Conservation (phyloP, 1,140 invertebrate species). For the Neotoxoptera formosana region DNA sequence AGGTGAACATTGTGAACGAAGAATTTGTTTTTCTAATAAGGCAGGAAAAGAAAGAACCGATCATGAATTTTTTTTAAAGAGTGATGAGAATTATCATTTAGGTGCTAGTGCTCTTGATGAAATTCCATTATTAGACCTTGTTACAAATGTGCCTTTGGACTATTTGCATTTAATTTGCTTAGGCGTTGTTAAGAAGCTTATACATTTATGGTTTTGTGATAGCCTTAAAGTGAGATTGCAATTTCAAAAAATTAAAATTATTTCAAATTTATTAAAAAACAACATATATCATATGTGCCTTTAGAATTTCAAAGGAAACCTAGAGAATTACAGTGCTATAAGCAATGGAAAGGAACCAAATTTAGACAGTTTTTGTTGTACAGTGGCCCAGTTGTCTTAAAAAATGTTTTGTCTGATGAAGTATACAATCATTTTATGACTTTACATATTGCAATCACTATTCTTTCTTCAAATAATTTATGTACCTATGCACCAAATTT, state of each 20-base stretch:
- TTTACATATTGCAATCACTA: background rate
- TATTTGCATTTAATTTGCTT: constrained; percentile 58
- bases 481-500: no score
- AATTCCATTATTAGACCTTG: constrained; percentile 59
- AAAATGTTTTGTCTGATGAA: background rate
- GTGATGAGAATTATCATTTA: constrained; percentile 63
- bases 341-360: background rate
- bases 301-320: constrained; percentile 61
- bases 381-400: background rate
- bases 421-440: background rate
- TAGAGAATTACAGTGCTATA: constrained; percentile 58
- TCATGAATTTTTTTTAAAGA: constrained; percentile 59
- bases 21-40: constrained; percentile 59
- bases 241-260: constrained; percentile 39
- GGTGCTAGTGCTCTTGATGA: constrained; percentile 60
- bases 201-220: constrained; percentile 61
- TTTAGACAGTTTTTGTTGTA: background rate
- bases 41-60: constrained; percentile 60
- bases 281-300: constrained; percentile 49
- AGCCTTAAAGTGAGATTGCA: constrained; percentile 15
- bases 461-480: no score
- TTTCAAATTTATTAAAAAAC: constrained; percentile 38
- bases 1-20: constrained; percentile 50
- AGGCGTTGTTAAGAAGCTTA: constrained; percentile 63
- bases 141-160: constrained; percentile 62